Evolutionary conservation across 1,140 invertebrate species (phyloP), one percentile per base, ranked within the genome.

Genomic region (Saccostrea glomerata): DNA sequence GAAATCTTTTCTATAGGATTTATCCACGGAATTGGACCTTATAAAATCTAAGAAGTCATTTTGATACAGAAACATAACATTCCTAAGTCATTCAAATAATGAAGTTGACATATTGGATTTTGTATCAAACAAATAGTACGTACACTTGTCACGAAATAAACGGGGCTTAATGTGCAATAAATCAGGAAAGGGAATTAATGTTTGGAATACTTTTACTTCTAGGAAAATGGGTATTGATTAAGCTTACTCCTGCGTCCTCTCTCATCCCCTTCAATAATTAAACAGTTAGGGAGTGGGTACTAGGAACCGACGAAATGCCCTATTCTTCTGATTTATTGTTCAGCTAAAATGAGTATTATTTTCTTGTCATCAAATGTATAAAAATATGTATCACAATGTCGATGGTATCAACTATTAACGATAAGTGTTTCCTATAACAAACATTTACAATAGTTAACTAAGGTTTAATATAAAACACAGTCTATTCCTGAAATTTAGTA

Each of bases 81-180:
- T 17, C 30, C 15, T 25, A 30, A 9, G 12, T 36, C 70, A 25
- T 77, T 77, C 70, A 77, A 77, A 77, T 30, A 77, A 77, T 30
- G 58, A 7, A 20, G 70, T 36, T 77, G 70, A 77, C 70, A 36
- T 77, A 77, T 77, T 36, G 70, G 70, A 73, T 73, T 73, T 30
- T 73, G 25, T 73, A 30, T 25, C 23, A 73, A 73, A 73, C 70
- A 30, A 77, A 77, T 77, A 77, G 25, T 77, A 77, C 36, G 70
- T 25, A 77, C 70, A 77, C 70, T 17, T 25, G 70, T 77, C 70
- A 77, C 70, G 70, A 17, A 77, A 77, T 36, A 77, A 77, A 77
- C 70, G 20, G 70, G 70, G 11, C 23, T 77, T 77, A 77, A 77
- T 77, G 70, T 77, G 70, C 70, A 77, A 77, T 77, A 77, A 77